These are phyloP conservation scores for Phalanger gymnotis DNA, from an alignment of 2,797 vertebrate species.

Conservation along the genomic window DNA sequence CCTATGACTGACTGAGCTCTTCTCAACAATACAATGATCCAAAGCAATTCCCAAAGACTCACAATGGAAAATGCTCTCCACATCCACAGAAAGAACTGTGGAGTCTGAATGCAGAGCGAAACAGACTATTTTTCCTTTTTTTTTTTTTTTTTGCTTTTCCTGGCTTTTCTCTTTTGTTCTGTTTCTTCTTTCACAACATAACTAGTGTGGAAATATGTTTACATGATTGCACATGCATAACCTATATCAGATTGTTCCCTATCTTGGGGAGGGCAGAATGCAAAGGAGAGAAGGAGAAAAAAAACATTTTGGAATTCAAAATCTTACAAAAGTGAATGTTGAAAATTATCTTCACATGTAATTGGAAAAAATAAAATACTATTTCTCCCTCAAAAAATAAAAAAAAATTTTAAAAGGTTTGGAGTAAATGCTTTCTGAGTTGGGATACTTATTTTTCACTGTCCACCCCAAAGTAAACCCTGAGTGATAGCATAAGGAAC, in stretches of 20 bases:
- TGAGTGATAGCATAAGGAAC: slow-evolving; percentile 23
- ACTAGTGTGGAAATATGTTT: background rate
- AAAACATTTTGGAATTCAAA: background rate
- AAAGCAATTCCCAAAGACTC: background rate
- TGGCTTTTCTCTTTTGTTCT: background rate
- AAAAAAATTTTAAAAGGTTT: background rate
- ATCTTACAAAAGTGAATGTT: background rate
- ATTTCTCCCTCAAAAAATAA: background rate
- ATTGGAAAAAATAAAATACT: background rate
- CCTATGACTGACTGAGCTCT: background rate
- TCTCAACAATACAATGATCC: background rate
- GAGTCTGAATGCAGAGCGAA: background rate
- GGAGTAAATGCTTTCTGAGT: background rate
- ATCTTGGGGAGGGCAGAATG: background rate
- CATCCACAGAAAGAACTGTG: too few relatives aligned
- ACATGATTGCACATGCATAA: background rate
- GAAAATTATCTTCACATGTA: background rate
- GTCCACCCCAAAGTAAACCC: slow-evolving; percentile 31
- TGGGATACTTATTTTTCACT: slow-evolving; percentile 32
- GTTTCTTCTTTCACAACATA: background rate
- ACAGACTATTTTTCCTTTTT: background rate
- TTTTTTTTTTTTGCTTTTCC: background rate
- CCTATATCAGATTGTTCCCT: background rate
- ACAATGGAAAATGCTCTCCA: background rate
- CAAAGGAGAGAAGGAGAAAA: background rate